Conservation (phyloP, 2,113 vertebrate genomes). For the Lates calcarifer region DNA sequence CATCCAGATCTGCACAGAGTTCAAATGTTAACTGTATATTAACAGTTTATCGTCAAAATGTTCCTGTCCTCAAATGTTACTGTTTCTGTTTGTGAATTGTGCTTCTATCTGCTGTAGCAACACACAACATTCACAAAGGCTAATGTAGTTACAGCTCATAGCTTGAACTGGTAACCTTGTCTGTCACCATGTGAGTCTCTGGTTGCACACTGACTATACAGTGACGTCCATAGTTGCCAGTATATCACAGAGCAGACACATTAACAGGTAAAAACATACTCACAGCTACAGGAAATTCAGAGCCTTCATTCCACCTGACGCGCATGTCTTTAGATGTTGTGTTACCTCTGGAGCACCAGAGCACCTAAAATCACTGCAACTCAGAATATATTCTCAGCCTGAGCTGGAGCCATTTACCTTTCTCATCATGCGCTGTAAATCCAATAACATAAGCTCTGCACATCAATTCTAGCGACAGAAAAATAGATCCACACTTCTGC, state of each 20-base stretch:
- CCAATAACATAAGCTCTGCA: slow-evolving; percentile 2
- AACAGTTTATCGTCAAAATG: too few relatives aligned
- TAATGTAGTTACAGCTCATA: too few relatives aligned
- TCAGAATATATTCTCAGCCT: slow-evolving; percentile 5
- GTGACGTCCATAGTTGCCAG: not conserved
- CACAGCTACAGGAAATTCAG: not conserved
- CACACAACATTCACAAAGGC: too few relatives aligned
- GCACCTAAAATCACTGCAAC: not conserved
- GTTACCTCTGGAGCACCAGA: not conserved
- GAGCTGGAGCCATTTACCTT: not conserved
- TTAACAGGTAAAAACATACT: too few relatives aligned
- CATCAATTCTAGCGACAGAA: not conserved
- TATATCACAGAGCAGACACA: not conserved
- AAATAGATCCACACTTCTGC: not conserved
- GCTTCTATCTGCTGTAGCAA: too few relatives aligned
- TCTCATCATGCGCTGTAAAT: slow-evolving; percentile 16
- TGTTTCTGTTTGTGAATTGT: too few relatives aligned
- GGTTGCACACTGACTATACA: too few relatives aligned
- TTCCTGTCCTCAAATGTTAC: too few relatives aligned
- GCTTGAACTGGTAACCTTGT: too few relatives aligned
- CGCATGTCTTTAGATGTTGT: not conserved
- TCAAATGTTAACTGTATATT: too few relatives aligned
- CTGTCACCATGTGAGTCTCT: too few relatives aligned
- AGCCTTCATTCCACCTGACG: not conserved
- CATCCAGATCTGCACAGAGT: too few relatives aligned